Base-by-base conservation (phyloP, 2,797 vertebrate species). In the Heliangelus exortis region DNA sequence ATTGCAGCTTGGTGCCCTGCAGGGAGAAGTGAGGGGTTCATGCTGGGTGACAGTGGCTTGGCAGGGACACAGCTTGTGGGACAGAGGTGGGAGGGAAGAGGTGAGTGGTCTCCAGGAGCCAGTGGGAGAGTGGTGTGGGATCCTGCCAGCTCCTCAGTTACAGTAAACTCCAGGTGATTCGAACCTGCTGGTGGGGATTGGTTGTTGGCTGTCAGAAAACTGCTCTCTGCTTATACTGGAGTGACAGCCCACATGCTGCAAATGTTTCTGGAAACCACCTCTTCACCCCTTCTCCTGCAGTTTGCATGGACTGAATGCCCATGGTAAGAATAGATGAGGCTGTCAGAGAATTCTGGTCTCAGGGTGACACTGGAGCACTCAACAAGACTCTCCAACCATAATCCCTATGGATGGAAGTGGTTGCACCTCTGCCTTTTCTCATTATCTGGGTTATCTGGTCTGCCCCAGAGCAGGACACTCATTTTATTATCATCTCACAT, bases 71-170 rank as follows among this genome's bases (percentile, higher is more conserved):
- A 8, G 23, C 34, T 34, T 34, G 17, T 26, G 0, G 33, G 69
- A 12, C 1, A 4, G 9, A 17, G 15, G 10, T 89, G 53, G 7
- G 9, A 9, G 19, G 72, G 15, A 34, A 62, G 48, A 63, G 41
- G 22, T 21, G 22, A 43, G 48, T 1, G 5, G 21, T 21, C 0
- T 0, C 1, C 1, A 72, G 69, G 36, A 66, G 12, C 7, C 2
- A 7, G 12, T 45, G 43, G 17, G 59, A 73, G 33, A 9, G 17
- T 43, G 7, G 8, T 57, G 19, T 73, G 72, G 57, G 61, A 50
- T 76, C 25, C 59, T 43, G 25, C n/a, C 1, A 1, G 10, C 26
- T 76, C 12, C 53, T 34, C 36, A 9, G 9, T 29, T 82, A 34
- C 0, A 3, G 84, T 67, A 63, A 84, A 25, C 11, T 59, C 26